Evolutionary conservation across 2,888 invertebrate species (phyloP), one percentile per base, ranked within the genome.

Genomic region (Phortica okadai): DNA sequence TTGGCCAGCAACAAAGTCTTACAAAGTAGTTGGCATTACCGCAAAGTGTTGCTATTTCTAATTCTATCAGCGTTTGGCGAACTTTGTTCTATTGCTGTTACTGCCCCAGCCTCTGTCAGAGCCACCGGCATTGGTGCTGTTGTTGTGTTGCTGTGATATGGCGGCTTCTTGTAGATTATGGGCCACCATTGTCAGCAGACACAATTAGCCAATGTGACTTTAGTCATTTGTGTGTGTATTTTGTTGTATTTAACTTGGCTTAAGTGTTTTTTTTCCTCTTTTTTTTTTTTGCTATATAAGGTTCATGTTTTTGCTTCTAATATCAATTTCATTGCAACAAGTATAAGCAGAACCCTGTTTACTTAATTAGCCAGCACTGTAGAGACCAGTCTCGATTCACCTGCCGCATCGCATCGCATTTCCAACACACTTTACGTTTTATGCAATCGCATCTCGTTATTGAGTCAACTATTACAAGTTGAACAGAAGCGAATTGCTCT

Each of bases 381-480:
- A 50, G 11, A 54, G 54, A 72, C 70, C 25, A 56, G 70, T 72
- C 45, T 11, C 1, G 41, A 69, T 7, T 4, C 66, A 66, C 10
- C 14, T 72, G 56, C 54, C 59, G 73, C 73, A 54, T 74, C 33
- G 33, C 33, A n/a, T n/a, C 33, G 45, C 14, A 25, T 73, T 16
- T 50, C 6, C 41, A 58, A 2, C n/a, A n/a, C n/a, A 44, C 42
- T 44, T 14, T 56, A 21, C 58, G 14, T 77, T 58, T 69, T 78
- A 81, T 80, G 82, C 83, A 83, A 83, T 80, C 78, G 56, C 44
- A 54, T 74, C 73, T 42, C 76, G 62, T 72, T 77, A 79, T 85
- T 83, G 78, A 83, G 78, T 81, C 83, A 82, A 80, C 76, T 56
- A 56, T n/a, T 21, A 10, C 73, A 62, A 56, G 54, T 2, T 58